Evolutionary conservation across 2,888 invertebrate species (phyloP), one percentile per base, ranked within the genome.

Genomic region (Limenitis arthemis): DNA sequence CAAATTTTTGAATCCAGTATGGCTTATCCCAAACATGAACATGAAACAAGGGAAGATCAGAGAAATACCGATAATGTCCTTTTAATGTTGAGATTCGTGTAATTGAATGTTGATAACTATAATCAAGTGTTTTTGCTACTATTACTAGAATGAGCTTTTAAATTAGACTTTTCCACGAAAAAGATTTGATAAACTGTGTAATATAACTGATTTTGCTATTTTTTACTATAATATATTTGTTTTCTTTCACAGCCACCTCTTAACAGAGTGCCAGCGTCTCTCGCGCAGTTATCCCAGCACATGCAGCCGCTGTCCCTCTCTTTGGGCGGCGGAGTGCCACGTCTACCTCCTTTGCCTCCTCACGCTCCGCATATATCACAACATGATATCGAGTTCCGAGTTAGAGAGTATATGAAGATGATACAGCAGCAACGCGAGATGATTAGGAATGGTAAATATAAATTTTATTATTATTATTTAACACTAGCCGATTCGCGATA

Each of bases 391-490:
- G 94, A 94, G 71, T 91, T 91, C 54, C 89, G 93, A 30, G 92
- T 94, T 87, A 88, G 92, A 67, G 94, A 94, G 66, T 94, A 94
- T 72, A 89, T 94, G 67, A 94, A 93, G 76, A 77, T 93, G 62
- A 83, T 94, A 51, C 89, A 89, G 62, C 79, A 79, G 52, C 86
- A 86, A 53, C 66, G 79, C 43, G 84, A 84, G 44, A 61, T 83
- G 8, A 73, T 82, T 68, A 75, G 79, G 55, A 82, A 81, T 62
- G 85, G 85, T 85, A 36, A 69, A 74, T 52, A 37, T 43, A 12
- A 30, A 11, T 12, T 11, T n/a, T n/a, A 5, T 32, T 32, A 32
- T 29, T 32, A 11, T 31, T 40, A 30, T 8, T 28, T 20, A 36
- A 41, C 9, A 20, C 20, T 20, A 20, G n/a, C 20, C 20, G 20